Evolutionary conservation across 2,797 vertebrate species (phyloP), one percentile per base, ranked within the genome.

Genomic region (Poeciliopsis turneri): DNA sequence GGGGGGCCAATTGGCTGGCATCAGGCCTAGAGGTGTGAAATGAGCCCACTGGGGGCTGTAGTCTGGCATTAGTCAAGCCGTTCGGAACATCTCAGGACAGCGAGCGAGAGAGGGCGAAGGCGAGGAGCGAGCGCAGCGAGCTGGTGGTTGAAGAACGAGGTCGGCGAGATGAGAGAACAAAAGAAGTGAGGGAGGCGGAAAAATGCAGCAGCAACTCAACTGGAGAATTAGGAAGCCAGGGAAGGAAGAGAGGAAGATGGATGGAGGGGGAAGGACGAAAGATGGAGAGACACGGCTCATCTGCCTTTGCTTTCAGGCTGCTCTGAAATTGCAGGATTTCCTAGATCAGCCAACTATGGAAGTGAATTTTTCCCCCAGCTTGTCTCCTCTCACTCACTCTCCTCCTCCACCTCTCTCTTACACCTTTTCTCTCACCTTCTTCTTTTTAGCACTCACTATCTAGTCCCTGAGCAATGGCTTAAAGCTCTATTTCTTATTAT

Each of bases 281-380:
- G 88, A 91, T 87, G 86, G 87, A 86, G 77, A 91, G 89, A 89
- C 92, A 94, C 86, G 92, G 92, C 92, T 93, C 92, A 93, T 92
- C 92, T 94, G 90, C 90, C 87, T 84, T 89, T 89, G 84, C 87
- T 94, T 87, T 88, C 84, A 78, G 82, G 86, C 91, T 86, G 86
- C 77, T 68, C 83, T 57, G 76, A 94, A 88, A 94, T 93, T 94
- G 92, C 89, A 91, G 92, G 94, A 94, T 95, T 94, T 95, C 93
- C 92, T 93, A 90, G 90, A 92, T 91, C 90, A 93, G 92, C 92
- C 94, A 90, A 92, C 89, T 93, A 92, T 94, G 89, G 92, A 91
- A 94, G 92, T 90, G 92, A 93, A 93, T 94, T 92, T 92, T 93
- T 92, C 90, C 93, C 72, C 76, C 78, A 64, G 78, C 90, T 89